Evolutionary conservation across 2,888 invertebrate species (phyloP).

Genomic region (Electrophaes corylata): DNA sequence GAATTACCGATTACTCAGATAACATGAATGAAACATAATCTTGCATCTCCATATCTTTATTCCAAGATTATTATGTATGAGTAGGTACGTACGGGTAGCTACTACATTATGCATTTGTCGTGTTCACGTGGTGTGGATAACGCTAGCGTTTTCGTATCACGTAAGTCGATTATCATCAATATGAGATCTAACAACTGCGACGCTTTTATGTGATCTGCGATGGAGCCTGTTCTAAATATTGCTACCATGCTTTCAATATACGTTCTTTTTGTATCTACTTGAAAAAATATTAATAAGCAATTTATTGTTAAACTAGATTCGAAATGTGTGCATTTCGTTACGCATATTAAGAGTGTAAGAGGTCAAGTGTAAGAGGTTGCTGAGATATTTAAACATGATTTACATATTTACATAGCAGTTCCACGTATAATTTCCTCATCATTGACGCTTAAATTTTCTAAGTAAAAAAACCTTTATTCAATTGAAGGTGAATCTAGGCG

Average conservation of each 20-base stretch:
- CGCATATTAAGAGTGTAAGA: no score
- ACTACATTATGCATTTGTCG: slow-evolving; percentile 26
- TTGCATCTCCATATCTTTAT: slow-evolving; percentile 6
- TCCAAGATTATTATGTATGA: slow-evolving; percentile 18
- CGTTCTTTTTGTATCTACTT: no score
- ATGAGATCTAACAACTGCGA: slow-evolving; percentile 25
- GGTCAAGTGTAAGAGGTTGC: no score
- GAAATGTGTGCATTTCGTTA: no score
- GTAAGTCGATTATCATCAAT: slow-evolving; percentile 55
- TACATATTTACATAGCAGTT: no score
- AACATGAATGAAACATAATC: slow-evolving; percentile 15
- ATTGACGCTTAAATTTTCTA: no score
- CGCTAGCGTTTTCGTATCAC: slow-evolving; percentile 36
- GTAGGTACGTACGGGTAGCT: slow-evolving; percentile 2
- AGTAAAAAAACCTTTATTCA: no score
- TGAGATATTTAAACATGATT: no score
- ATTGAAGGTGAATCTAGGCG: no score
- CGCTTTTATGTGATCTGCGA: slow-evolving; percentile 4
- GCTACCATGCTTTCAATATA: background rate
- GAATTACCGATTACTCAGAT: background rate
- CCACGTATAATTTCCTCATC: no score
- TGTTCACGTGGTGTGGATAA: slow-evolving; percentile 13
- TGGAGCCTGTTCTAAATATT: background rate
- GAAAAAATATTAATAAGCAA: no score
- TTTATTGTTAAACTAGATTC: no score